These are phyloP conservation scores for Leucophenga maculata DNA, from an alignment of 2,888 invertebrate species.

Conservation along the genomic window DNA sequence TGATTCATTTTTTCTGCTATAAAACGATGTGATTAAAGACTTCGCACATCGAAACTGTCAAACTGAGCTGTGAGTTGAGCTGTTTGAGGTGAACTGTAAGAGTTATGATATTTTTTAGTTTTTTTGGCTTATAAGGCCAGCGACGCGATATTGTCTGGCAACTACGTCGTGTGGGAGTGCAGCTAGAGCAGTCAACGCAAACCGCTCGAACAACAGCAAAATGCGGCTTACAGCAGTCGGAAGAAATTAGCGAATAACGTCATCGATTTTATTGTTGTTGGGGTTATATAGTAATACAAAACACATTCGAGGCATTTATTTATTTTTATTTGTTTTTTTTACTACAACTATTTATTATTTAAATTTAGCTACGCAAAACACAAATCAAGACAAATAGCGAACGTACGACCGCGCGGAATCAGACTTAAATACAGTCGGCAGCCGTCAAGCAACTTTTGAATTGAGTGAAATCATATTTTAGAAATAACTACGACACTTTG, in stretches of 20 bases:
- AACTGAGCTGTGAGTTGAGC: too few species aligned
- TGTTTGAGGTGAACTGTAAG: too few species aligned
- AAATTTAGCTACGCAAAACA: slow-evolving; percentile 2
- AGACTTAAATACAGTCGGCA: too few species aligned
- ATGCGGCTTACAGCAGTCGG: not conserved
- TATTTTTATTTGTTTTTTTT: not conserved
- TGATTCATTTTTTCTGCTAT: too few species aligned
- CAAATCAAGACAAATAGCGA: not conserved
- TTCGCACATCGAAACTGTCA: too few species aligned
- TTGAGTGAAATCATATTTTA: slow-evolving; percentile 60
- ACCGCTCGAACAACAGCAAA: slow-evolving; percentile 12
- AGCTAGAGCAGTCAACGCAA: not conserved
- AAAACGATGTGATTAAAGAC: too few species aligned
- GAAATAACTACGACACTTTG: slow-evolving; percentile 43
- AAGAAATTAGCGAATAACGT: slow-evolving; percentile 22
- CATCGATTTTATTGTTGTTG: slow-evolving; percentile 4
- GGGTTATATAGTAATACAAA: too few species aligned
- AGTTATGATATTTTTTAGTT: slow-evolving; percentile 10
- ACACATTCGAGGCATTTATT: not conserved
- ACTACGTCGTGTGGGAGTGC: not conserved
- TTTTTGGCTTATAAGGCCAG: slow-evolving; percentile 11
- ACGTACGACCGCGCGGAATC: not conserved
- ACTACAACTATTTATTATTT: slow-evolving; percentile 7
- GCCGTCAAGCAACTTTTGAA: slow-evolving; percentile 20
- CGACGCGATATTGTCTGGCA: not conserved